Conservation (phyloP, 2,113 vertebrate genomes). For the Polypterus senegalus region DNA sequence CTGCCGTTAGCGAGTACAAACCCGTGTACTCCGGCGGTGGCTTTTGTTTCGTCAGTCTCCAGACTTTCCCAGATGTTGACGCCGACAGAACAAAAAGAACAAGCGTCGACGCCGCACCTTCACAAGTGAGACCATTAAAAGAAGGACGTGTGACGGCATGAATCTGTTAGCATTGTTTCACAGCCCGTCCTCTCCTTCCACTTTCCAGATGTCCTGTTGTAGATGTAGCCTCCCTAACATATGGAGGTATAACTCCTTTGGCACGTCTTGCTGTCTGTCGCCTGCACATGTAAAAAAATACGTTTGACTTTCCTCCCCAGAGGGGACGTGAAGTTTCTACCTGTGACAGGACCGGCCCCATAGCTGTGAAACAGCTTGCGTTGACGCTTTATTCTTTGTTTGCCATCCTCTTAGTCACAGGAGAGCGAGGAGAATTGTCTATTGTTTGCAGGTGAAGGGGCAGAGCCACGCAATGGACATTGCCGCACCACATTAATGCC, state of each 20-base stretch:
- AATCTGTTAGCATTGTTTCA: slow-evolving; percentile 13
- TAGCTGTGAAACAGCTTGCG: not conserved
- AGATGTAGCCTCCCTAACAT: not conserved
- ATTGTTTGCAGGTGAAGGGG: no score
- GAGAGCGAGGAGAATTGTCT: not conserved
- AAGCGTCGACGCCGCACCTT: slow-evolving; percentile 1
- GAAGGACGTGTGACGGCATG: slow-evolving; percentile 10
- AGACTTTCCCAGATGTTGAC: not conserved
- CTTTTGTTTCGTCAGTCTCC: not conserved
- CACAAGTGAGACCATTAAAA: slow-evolving; percentile 16
- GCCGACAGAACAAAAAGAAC: no score
- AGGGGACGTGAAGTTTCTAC: not conserved
- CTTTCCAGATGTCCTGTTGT: not conserved
- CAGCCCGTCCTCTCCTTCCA: no score
- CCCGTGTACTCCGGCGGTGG: no score
- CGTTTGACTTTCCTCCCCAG: not conserved
- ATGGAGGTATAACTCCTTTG: not conserved
- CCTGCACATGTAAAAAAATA: not conserved
- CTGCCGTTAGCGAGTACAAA: no score
- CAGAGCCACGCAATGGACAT: no score
- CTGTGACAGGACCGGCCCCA: not conserved
- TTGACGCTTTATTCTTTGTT: not conserved
- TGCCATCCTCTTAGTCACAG: not conserved
- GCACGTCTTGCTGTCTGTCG: not conserved
- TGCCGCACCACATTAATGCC: no score